These are phyloP conservation scores for Sebastes paucispinis DNA, from an alignment of 2,797 vertebrate genomes.

Conservation along the genomic window DNA sequence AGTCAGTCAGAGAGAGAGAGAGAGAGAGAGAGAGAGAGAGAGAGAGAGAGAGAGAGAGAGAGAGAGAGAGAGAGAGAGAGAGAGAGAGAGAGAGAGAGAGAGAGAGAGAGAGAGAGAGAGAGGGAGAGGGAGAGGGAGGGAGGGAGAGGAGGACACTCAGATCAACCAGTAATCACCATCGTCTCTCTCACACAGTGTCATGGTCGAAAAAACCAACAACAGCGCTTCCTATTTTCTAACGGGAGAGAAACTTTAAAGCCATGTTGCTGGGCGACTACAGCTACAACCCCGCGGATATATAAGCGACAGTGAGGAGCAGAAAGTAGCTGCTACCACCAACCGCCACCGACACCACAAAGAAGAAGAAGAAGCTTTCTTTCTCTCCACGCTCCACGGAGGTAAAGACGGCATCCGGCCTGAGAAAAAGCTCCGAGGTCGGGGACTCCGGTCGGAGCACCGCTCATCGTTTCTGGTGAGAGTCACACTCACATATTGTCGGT, in stretches of 20 bases:
- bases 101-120: slow-evolving; percentile 15
- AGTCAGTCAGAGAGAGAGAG: slow-evolving; percentile 39
- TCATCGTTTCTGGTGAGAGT: slow-evolving; percentile 79
- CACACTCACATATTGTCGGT: neutral
- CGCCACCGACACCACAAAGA: slow-evolving; percentile 58
- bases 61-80: slow-evolving; percentile 21
- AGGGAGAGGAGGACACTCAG: slow-evolving; percentile 26
- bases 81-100: too few species aligned
- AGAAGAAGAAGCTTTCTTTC: slow-evolving; percentile 38
- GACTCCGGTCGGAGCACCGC: slow-evolving; percentile 75
- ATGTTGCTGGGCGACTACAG: slow-evolving; percentile 31
- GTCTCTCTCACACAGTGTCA: slow-evolving; percentile 42
- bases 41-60: too few species aligned
- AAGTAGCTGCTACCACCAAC: slow-evolving; percentile 38
- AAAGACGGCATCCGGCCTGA: slow-evolving; percentile 83
- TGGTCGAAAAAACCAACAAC: slow-evolving; percentile 37
- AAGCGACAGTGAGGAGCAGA: slow-evolving; percentile 49
- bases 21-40: slow-evolving; percentile 15
- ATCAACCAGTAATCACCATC: slow-evolving; percentile 59
- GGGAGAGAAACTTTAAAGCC: slow-evolving; percentile 56
- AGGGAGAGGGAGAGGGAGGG: too few species aligned
- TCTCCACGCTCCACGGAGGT: slow-evolving; percentile 46
- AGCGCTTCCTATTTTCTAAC: slow-evolving; percentile 16
- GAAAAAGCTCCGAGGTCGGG: slow-evolving; percentile 80
- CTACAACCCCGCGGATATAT: slow-evolving; percentile 38